Evolutionary conservation across 2,888 invertebrate genomes (phyloP).

Genomic region (Chelonus formosanus): DNA sequence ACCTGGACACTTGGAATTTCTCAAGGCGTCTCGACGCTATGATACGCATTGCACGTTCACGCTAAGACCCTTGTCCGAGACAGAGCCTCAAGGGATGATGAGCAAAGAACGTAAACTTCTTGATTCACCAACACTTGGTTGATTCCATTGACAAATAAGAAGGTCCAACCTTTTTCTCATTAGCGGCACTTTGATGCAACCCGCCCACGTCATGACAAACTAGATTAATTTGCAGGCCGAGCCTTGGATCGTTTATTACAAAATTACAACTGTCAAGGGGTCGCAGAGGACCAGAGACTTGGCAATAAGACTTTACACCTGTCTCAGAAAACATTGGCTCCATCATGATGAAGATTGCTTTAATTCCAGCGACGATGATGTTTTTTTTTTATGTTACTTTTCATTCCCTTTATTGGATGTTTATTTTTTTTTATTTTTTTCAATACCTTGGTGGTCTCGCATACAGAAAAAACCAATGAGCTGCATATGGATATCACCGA

Average conservation of each 20-base stretch:
- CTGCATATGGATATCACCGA: neutral
- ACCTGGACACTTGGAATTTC: too few relatives aligned
- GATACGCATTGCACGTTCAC: too few relatives aligned
- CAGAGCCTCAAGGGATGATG: slow-evolving; percentile 9
- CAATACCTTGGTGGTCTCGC: slow-evolving; percentile 36
- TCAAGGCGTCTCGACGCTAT: too few relatives aligned
- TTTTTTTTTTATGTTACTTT: too few relatives aligned
- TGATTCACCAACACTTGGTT: slow-evolving; percentile 54
- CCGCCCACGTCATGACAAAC: slow-evolving; percentile 65
- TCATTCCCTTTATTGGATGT: too few relatives aligned
- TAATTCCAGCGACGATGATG: neutral
- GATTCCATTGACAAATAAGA: slow-evolving; percentile 63
- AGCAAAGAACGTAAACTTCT: slow-evolving; percentile 8
- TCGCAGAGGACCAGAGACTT: slow-evolving; percentile 18
- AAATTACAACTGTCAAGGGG: slow-evolving; percentile 60
- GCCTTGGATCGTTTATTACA: slow-evolving; percentile 61
- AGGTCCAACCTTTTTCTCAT: slow-evolving; percentile 62
- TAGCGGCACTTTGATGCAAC: slow-evolving; percentile 65
- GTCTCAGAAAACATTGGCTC: slow-evolving; percentile 28
- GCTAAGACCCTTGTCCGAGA: too few relatives aligned
- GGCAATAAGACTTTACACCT: slow-evolving; percentile 46
- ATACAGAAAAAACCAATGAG: slow-evolving; percentile 8
- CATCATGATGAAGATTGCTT: slow-evolving; percentile 30
- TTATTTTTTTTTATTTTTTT: too few relatives aligned
- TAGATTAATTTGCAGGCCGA: slow-evolving; percentile 63